These are phyloP conservation scores for Epistrophella euchroma DNA, from an alignment of 2,888 invertebrate species.

Conservation along the genomic window DNA sequence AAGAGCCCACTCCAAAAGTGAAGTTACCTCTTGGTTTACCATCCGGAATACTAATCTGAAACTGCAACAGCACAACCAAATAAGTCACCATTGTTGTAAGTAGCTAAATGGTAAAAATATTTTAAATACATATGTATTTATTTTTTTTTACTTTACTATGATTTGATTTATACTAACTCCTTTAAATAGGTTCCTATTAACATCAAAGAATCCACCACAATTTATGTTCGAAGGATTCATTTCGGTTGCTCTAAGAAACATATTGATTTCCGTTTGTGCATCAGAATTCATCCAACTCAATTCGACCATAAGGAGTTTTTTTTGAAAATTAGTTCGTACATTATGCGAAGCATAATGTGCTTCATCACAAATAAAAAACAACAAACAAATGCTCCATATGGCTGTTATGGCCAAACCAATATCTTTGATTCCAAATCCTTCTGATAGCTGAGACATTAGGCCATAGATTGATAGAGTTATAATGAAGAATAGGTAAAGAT, in stretches of 20 bases:
- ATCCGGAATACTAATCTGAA: slow-evolving; percentile 89
- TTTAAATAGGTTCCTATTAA: slow-evolving; percentile 89
- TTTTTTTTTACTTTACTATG: too few relatives aligned
- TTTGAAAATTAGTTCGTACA: slow-evolving; percentile 90
- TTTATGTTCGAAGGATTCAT: slow-evolving; percentile 91
- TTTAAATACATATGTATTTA: too few relatives aligned
- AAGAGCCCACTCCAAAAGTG: slow-evolving; percentile 29
- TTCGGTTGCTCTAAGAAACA: slow-evolving; percentile 90
- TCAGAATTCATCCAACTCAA: slow-evolving; percentile 91
- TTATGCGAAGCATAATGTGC: slow-evolving; percentile 90
- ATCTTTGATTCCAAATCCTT: slow-evolving; percentile 89
- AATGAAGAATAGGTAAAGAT: slow-evolving; percentile 88
- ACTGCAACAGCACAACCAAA: slow-evolving; percentile 89
- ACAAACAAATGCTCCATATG: slow-evolving; percentile 86
- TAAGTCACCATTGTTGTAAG: slow-evolving; percentile 91
- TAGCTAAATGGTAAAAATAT: slow-evolving; percentile 84
- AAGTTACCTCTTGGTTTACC: slow-evolving; percentile 53
- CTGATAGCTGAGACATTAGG: slow-evolving; percentile 89
- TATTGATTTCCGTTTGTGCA: slow-evolving; percentile 90
- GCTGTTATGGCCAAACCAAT: slow-evolving; percentile 89
- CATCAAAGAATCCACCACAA: slow-evolving; percentile 89
- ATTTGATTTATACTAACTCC: slow-evolving; percentile 86
- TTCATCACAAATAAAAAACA: slow-evolving; percentile 90
- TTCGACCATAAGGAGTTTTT: slow-evolving; percentile 89
- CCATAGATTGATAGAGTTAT: slow-evolving; percentile 91